These are phyloP conservation scores for Danaus melanippus DNA, from an alignment of 1,140 invertebrate species.

Conservation along the genomic window DNA sequence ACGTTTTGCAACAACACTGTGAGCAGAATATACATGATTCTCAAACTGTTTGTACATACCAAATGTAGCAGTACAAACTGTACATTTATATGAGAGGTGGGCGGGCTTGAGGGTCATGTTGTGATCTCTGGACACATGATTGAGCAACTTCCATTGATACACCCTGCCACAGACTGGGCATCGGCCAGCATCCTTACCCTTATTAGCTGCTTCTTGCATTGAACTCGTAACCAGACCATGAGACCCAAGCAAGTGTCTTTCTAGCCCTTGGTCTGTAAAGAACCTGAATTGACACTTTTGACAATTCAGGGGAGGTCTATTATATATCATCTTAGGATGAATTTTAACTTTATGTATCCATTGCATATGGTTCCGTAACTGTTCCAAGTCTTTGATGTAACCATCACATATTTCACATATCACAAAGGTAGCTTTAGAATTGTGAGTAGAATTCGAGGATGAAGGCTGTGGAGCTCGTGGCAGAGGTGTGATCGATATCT, in stretches of 20 bases:
- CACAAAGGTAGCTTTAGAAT: conserved; percentile 81
- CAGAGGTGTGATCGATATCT: conserved; percentile 93
- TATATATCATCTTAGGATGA: conserved; percentile 97
- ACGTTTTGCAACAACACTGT: conserved; percentile 89
- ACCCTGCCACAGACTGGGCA: conserved; percentile 95
- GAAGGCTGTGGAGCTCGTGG: conserved; percentile 78
- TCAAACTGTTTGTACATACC: conserved; percentile 97
- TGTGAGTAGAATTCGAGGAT: conserved; percentile 57
- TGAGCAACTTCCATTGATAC: conserved; percentile 93
- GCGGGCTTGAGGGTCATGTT: conserved; percentile 94
- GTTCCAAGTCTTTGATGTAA: conserved; percentile 94
- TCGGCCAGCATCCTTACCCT: conserved; percentile 93
- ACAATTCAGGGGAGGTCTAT: conserved; percentile 93
- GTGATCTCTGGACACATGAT: conserved; percentile 93
- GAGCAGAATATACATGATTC: conserved; percentile 94
- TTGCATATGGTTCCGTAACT: conserved; percentile 94
- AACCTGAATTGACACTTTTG: conserved; percentile 84
- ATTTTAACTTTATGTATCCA: conserved; percentile 98
- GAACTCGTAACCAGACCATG: conserved; percentile 96
- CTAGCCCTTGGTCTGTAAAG: conserved; percentile 86
- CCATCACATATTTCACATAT: conserved; percentile 97
- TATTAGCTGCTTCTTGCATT: conserved; percentile 96
- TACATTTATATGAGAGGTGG: conserved; percentile 95
- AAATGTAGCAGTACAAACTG: conserved; percentile 95
- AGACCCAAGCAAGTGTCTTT: conserved; percentile 93